Conservation (phyloP, 2,113 vertebrate species). For the Pygoscelis adeliae region DNA sequence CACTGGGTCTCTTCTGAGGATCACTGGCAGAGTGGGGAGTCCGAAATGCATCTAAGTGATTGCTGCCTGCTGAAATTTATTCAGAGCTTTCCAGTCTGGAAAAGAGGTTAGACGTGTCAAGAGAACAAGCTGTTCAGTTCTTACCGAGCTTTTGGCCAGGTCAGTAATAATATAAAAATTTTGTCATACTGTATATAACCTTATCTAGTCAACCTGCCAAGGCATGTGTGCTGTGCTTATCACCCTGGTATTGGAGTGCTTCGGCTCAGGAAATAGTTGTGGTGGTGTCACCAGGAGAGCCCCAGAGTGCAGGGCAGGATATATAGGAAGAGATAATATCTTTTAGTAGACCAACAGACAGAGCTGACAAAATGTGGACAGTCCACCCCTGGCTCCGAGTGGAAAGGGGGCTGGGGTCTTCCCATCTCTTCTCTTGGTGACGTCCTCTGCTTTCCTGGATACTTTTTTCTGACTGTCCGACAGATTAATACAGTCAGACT, state of each 20-base stretch:
- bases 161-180: neutral
- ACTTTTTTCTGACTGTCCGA: neutral
- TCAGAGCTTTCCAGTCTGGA: neutral
- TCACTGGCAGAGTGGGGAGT: neutral
- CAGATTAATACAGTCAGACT: neutral
- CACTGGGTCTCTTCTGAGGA: neutral
- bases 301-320: neutral
- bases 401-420: neutral
- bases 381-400: neutral
- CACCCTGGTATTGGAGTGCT: neutral
- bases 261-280: neutral
- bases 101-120: neutral
- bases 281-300: neutral
- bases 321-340: neutral
- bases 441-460: neutral
- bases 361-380: neutral
- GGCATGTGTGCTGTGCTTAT: neutral
- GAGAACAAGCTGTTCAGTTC: constrained; percentile 6
- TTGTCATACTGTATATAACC: neutral
- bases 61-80: constrained; percentile 10
- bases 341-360: neutral
- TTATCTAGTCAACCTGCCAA: neutral
- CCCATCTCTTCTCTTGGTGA: neutral
- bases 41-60: neutral
- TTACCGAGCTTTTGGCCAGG: neutral